A percentile compares a stretch with the other conserved stretches of the same genome.
phyloP scores from a whole-genome alignment of 2,888 invertebrate genomes.

The Drosophila testacea region DNA sequence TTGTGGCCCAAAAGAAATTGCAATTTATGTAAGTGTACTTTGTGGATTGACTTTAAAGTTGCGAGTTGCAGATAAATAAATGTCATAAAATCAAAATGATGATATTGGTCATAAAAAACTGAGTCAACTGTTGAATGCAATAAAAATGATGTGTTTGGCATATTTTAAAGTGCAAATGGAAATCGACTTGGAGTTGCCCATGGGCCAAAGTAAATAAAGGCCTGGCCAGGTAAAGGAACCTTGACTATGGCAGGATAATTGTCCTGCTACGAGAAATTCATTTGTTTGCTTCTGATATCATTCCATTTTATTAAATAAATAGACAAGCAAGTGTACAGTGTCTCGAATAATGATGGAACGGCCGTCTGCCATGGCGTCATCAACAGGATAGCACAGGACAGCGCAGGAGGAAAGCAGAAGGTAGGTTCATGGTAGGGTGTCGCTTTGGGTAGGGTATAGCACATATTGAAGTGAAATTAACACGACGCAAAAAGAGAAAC shows the following conservation, averaged over 20 bases:
- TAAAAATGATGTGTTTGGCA: constrained; percentile 37
- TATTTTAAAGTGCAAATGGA: constrained; percentile 34
- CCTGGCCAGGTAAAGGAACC: not conserved
- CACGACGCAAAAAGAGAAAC: constrained; percentile 38
- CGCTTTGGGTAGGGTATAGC: not conserved
- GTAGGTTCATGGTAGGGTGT: not conserved
- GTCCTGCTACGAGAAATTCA: constrained; percentile 43
- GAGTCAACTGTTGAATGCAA: constrained; percentile 54
- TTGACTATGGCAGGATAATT: constrained; percentile 48
- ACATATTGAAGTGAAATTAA: constrained; percentile 53
- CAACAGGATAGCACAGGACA: constrained; percentile 17
- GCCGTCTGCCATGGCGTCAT: constrained; percentile 52
- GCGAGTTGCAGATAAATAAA: constrained; percentile 19
- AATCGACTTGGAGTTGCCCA: constrained; percentile 1
- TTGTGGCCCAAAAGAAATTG: constrained; percentile 16
- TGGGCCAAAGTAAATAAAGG: constrained; percentile 26
- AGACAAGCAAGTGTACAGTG: constrained; percentile 54
- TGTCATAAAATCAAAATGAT: constrained; percentile 54
- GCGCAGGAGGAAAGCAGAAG: not conserved
- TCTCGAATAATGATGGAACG: constrained; percentile 40
- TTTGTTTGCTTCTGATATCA: constrained; percentile 38
- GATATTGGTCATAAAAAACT: constrained; percentile 17
- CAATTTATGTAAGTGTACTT: constrained; percentile 17
- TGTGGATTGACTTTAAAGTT: constrained; percentile 16
- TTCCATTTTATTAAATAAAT: constrained; percentile 49